Evolutionary conservation across 2,888 invertebrate species (phyloP).

Genomic region (Agrochola circellaris): DNA sequence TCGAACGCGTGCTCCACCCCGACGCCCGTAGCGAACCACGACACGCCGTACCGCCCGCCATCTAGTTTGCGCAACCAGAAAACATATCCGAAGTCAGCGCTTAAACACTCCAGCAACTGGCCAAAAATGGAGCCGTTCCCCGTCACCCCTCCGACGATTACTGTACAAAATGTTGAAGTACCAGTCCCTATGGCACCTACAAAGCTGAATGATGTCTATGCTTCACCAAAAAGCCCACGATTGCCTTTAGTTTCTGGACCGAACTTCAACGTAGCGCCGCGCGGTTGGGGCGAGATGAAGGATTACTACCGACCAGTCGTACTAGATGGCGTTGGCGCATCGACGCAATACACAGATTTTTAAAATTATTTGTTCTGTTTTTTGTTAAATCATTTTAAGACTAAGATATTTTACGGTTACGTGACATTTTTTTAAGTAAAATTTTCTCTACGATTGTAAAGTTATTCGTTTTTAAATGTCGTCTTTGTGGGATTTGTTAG

Average conservation of each 20-base stretch:
- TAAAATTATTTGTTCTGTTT: constrained; percentile 72
- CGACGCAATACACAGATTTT: constrained; percentile 87
- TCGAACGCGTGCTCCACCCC: constrained; percentile 86
- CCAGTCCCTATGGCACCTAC: constrained; percentile 86
- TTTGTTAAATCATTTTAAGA: constrained; percentile 60
- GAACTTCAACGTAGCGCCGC: constrained; percentile 96
- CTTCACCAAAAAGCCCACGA: constrained; percentile 85
- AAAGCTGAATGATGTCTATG: constrained; percentile 87
- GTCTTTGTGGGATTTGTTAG: constrained; percentile 49
- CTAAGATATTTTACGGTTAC: constrained; percentile 24
- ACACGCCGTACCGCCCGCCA: constrained; percentile 89
- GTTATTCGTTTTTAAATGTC: constrained; percentile 49
- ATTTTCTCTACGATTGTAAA: constrained; percentile 40
- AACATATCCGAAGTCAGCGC: constrained; percentile 87
- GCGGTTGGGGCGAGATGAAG: constrained; percentile 94
- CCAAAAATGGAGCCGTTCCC: constrained; percentile 90
- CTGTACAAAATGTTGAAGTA: constrained; percentile 79
- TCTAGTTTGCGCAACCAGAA: constrained; percentile 87
- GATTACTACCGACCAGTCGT: constrained; percentile 94
- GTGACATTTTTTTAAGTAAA: constrained; percentile 37
- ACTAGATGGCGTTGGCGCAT: constrained; percentile 90
- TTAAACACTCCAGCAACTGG: constrained; percentile 81
- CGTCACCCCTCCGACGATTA: constrained; percentile 81
- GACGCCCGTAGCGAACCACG: constrained; percentile 86
- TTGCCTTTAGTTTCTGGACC: constrained; percentile 86